phyloP scores from a whole-genome alignment of 2,888 invertebrate genomes.

The Cerceris ruficornis region DNA sequence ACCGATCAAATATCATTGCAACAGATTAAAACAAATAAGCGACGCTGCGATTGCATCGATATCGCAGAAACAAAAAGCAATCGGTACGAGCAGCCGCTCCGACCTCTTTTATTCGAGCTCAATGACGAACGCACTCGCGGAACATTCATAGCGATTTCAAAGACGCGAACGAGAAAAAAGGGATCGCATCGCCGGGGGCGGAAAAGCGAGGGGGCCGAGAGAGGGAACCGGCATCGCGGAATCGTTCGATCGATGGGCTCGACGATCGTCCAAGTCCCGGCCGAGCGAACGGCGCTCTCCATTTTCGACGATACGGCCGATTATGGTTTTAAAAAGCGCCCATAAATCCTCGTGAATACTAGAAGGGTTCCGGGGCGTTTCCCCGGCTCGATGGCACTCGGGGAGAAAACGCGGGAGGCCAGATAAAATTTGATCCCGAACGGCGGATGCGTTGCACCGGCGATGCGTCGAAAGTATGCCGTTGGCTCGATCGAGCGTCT shows the following conservation, averaged over 20 bases:
- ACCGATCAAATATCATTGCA: constrained; percentile 11
- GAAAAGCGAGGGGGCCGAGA: background rate
- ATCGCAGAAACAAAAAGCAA: background rate
- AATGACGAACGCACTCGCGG: background rate
- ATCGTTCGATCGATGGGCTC: constrained; percentile 42
- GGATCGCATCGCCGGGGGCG: background rate
- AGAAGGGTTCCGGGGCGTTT: constrained; percentile 37
- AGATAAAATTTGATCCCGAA: constrained; percentile 41
- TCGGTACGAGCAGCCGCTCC: background rate
- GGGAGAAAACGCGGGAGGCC: constrained; percentile 1
- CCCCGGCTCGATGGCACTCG: constrained; percentile 3
- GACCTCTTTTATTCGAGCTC: background rate
- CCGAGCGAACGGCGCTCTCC: constrained; percentile 32
- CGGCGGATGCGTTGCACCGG: background rate
- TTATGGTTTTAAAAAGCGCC: constrained; percentile 54
- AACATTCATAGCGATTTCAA: background rate
- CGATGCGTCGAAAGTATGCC: constrained; percentile 1
- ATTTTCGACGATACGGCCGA: constrained; percentile 49
- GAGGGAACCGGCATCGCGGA: background rate
- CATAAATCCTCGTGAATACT: constrained; percentile 59
- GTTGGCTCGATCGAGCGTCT: constrained; percentile 21
- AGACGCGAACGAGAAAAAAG: background rate
- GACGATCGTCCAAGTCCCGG: constrained; percentile 24
- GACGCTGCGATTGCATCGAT: background rate
- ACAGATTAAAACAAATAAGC: constrained; percentile 9